Conservation (phyloP, 2,888 invertebrate genomes). For the Andrena flavipes region DNA sequence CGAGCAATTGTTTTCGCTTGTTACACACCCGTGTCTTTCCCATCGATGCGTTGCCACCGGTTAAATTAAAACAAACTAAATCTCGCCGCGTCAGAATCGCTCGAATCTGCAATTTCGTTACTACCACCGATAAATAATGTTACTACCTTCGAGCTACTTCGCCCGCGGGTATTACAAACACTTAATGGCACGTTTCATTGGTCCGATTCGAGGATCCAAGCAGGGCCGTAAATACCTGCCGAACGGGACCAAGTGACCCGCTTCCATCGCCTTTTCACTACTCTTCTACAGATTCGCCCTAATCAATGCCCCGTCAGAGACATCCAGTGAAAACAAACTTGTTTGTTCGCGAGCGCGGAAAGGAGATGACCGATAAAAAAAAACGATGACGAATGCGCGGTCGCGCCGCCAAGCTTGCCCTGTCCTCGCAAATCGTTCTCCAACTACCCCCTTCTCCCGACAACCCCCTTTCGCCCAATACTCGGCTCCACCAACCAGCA, state of each 20-base stretch:
- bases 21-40: not conserved
- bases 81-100: not conserved
- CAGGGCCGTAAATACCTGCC: constrained; percentile 43
- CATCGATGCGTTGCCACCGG: not conserved
- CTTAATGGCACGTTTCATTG: constrained; percentile 40
- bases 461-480: not conserved
- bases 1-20: constrained; percentile 16
- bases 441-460: not conserved
- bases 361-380: constrained; percentile 35
- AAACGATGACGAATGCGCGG: constrained; percentile 59
- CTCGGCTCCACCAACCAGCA: not conserved
- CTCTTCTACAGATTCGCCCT: not conserved
- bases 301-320: constrained; percentile 53
- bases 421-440: constrained; percentile 27
- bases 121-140: too few species aligned
- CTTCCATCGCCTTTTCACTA: not conserved
- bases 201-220: not conserved
- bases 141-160: not conserved
- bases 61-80: not conserved
- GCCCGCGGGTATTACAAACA: constrained; percentile 24
- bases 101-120: not conserved
- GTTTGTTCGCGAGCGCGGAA: constrained; percentile 50
- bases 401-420: constrained; percentile 39
- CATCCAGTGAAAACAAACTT: constrained; percentile 65
- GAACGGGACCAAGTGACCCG: constrained; percentile 18